Evolutionary conservation across 1,140 invertebrate species (phyloP).

Genomic region (Brachystomella parvula): DNA sequence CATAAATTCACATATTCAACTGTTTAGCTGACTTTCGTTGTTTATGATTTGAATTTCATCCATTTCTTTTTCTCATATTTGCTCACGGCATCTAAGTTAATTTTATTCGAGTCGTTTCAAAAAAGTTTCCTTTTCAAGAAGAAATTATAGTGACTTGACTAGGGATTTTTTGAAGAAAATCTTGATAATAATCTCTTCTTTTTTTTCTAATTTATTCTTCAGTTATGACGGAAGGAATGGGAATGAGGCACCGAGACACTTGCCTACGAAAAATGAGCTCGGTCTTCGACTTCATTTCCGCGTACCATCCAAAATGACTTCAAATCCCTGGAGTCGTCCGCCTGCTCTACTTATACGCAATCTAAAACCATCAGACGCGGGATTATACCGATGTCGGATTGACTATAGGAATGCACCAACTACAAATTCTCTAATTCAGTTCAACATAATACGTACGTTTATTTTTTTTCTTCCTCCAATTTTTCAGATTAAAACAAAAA

Average conservation of each 20-base stretch:
- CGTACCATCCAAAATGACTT: constrained; percentile 12
- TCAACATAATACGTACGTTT: constrained; percentile 44
- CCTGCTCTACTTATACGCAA: constrained; percentile 36
- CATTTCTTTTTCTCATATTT: not conserved
- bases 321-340: constrained; percentile 15
- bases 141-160: not conserved
- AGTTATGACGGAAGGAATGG: constrained; percentile 35
- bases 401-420: constrained; percentile 45
- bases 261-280: constrained; percentile 37
- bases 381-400: constrained; percentile 40
- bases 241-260: constrained; percentile 27
- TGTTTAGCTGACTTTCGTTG: not conserved
- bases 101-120: not conserved
- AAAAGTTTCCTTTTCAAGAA: not conserved
- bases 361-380: constrained; percentile 20
- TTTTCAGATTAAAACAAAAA: not conserved
- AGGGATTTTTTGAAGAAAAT: not conserved
- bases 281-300: constrained; percentile 37
- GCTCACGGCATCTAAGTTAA: not conserved
- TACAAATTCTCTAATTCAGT: constrained; percentile 42
- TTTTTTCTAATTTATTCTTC: constrained; percentile 13
- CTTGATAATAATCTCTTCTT: not conserved
- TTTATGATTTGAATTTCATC: not conserved
- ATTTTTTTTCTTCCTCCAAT: not conserved
- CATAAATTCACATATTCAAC: not conserved